Percentiles rank a stretch among this genome's conserved stretches.
Evolutionary conservation across 2,797 vertebrate species (phyloP).

Genomic region (Epinephelus malabaricus): DNA sequence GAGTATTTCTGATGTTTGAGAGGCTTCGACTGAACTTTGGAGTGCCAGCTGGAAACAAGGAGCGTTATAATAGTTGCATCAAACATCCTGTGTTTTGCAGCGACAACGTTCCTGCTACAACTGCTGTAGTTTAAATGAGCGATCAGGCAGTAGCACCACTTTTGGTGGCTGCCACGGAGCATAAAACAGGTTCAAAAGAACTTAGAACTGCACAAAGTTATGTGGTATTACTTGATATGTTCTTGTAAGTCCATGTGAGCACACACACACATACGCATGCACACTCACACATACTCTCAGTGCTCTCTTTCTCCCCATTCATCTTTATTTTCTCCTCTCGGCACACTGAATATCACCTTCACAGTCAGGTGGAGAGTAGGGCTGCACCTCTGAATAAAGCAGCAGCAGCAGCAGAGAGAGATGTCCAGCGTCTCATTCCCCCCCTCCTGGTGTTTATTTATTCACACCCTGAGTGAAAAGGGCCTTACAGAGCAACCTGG

Average conservation of each 20-base stretch:
- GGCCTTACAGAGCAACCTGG: conserved; percentile 52
- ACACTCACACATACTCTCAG: neutral
- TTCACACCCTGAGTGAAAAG: conserved; percentile 61
- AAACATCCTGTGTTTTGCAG: neutral
- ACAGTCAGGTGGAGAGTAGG: conserved; percentile 50
- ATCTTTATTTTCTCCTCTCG: conserved; percentile 45
- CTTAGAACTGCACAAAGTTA: conserved; percentile 11
- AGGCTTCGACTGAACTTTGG: conserved; percentile 16
- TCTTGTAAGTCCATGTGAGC: neutral
- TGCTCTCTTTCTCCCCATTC: conserved; percentile 21
- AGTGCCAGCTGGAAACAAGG: neutral
- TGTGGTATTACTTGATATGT: neutral
- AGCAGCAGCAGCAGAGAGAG: conserved; percentile 33
- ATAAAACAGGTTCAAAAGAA: conserved; percentile 4
- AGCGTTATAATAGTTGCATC: conserved; percentile 1
- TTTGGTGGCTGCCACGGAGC: neutral
- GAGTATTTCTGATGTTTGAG: neutral
- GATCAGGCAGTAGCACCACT: neutral
- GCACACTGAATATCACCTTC: conserved; percentile 54
- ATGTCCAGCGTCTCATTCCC: conserved; percentile 35
- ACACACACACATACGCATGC: neutral
- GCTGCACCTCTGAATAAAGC: conserved; percentile 44
- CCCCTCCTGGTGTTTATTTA: conserved; percentile 52
- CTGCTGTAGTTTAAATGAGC: conserved; percentile 6
- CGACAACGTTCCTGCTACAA: neutral